Evolutionary conservation across 2,888 invertebrate genomes (phyloP).

Genomic region (Eupsilia transversa): DNA sequence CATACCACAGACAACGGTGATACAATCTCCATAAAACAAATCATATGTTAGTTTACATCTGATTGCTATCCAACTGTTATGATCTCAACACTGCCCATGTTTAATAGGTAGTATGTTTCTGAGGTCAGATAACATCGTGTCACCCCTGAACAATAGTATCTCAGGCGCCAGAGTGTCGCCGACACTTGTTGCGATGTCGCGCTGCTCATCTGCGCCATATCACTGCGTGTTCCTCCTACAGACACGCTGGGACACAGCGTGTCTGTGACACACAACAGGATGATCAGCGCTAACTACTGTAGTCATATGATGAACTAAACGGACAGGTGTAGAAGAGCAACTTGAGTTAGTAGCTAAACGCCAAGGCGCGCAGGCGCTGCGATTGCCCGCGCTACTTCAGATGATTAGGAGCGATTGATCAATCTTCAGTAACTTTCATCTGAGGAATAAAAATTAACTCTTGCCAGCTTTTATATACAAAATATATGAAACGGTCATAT

Average conservation of each 20-base stretch:
- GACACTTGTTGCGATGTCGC: constrained; percentile 80
- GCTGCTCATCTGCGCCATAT: constrained; percentile 52
- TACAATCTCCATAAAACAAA: not conserved
- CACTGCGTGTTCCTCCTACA: constrained; percentile 50
- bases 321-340: not conserved
- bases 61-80: not conserved
- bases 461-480: not conserved
- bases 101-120: not conserved
- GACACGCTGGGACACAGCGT: not conserved
- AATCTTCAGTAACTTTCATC: too few relatives aligned
- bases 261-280: not conserved
- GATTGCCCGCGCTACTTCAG: too few relatives aligned
- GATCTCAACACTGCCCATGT: too few relatives aligned
- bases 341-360: not conserved
- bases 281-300: not conserved
- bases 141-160: constrained; percentile 39
- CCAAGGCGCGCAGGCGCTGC: not conserved
- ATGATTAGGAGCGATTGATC: too few relatives aligned
- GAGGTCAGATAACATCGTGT: not conserved
- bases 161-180: constrained; percentile 82
- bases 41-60: not conserved
- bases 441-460: not conserved
- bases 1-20: not conserved
- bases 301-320: not conserved
- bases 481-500: not conserved